Evolutionary conservation across 1,140 invertebrate genomes (phyloP).

Genomic region (Drosophila lacertosa): DNA sequence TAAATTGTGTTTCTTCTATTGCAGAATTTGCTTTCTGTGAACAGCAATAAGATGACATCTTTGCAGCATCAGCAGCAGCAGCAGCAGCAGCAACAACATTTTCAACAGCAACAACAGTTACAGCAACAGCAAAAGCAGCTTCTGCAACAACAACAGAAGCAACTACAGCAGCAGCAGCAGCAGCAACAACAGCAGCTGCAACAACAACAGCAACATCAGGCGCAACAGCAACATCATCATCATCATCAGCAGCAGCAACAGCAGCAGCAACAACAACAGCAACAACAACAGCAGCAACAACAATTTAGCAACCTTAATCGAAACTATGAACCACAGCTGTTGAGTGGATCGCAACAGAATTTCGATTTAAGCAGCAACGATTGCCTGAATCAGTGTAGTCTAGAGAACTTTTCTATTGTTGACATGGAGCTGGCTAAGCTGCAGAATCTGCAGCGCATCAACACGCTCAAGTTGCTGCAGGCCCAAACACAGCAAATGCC

Average conservation of each 20-base stretch:
- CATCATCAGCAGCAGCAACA: conserved; percentile 63
- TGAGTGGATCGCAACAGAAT: conserved; percentile 45
- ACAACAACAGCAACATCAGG: conserved; percentile 24
- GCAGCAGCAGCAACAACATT: conserved; percentile 30
- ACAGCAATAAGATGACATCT: conserved; percentile 56
- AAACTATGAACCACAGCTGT: conserved; percentile 60
- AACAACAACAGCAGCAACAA: conserved; percentile 54
- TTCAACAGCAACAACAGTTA: conserved; percentile 71
- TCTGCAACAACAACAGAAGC: conserved; percentile 54
- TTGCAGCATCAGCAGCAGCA: conserved; percentile 80
- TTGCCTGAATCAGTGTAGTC: conserved; percentile 50
- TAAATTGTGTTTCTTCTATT: conserved; percentile 23
- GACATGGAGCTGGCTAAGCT: conserved; percentile 84
- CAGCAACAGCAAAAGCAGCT: conserved; percentile 72
- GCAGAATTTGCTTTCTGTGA: conserved; percentile 77
- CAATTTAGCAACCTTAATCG: conserved; percentile 58
- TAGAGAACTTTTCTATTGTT: conserved; percentile 64
- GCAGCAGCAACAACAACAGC: conserved; percentile 39
- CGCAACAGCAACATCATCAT: conserved; percentile 58
- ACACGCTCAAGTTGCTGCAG: conserved; percentile 84
- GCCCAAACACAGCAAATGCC: conserved; percentile 83
- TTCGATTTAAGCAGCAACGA: conserved; percentile 59
- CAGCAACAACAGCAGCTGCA: conserved; percentile 16
- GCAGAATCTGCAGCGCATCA: conserved; percentile 84
- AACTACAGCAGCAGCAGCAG: conserved; percentile 41